phyloP scores from a whole-genome alignment of 2,797 vertebrate genomes.

The Atherinosoma microstoma region DNA sequence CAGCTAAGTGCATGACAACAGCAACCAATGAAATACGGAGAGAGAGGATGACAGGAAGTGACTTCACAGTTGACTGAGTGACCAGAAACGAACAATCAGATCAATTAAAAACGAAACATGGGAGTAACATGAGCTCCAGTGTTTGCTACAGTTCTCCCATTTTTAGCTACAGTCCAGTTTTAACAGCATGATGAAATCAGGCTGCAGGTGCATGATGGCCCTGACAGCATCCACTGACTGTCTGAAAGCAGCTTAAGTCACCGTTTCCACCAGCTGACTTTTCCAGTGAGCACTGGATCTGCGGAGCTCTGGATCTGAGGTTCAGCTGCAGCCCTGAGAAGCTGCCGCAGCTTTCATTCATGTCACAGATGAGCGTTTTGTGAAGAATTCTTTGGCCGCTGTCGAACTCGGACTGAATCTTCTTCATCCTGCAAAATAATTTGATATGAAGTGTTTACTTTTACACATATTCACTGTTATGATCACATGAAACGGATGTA shows the following conservation, averaged over 20 bases:
- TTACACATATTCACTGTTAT: not conserved
- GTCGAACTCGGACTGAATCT: slow-evolving; percentile 18
- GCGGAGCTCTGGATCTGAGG: no score
- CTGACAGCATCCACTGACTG: not conserved
- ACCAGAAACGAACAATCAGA: not conserved
- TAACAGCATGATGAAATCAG: not conserved
- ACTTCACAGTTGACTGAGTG: not conserved
- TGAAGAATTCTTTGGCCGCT: not conserved
- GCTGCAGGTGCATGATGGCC: not conserved
- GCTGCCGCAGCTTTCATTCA: not conserved
- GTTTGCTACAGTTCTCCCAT: not conserved
- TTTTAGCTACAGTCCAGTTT: not conserved
- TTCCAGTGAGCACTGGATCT: no score
- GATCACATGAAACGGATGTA: not conserved
- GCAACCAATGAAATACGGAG: not conserved
- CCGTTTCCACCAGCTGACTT: not conserved
- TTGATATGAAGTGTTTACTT: not conserved
- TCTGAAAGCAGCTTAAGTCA: not conserved
- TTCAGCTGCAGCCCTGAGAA: not conserved
- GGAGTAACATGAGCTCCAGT: not conserved
- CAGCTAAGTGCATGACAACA: not conserved
- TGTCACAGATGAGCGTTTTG: slow-evolving; percentile 22
- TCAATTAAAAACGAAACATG: not conserved
- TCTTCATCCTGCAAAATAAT: slow-evolving; percentile 74
- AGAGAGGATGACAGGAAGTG: not conserved